Evolutionary conservation across 2,888 invertebrate genomes (phyloP).

Genomic region (Lithophane leautieri): DNA sequence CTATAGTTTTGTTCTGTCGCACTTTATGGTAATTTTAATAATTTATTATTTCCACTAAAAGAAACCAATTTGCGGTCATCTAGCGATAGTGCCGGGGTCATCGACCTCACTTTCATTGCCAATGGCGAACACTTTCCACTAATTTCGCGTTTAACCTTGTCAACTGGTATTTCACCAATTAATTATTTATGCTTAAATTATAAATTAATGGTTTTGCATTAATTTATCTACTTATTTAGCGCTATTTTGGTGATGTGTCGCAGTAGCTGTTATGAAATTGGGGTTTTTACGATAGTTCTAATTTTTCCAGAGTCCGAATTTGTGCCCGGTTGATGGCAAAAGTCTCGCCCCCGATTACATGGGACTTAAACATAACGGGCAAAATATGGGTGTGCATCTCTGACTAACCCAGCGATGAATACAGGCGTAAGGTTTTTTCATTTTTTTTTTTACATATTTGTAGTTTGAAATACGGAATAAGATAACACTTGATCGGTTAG

Average conservation of each 20-base stretch:
- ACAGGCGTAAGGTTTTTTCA: not conserved
- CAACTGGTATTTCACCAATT: constrained; percentile 30
- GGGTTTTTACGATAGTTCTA: constrained; percentile 13
- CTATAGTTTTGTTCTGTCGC: not conserved
- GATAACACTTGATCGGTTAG: not conserved
- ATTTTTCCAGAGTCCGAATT: not conserved
- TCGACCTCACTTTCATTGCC: constrained; percentile 66
- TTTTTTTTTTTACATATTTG: not conserved
- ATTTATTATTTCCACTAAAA: constrained; percentile 37
- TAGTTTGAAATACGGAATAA: not conserved
- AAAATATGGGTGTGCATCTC: not conserved
- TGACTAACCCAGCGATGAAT: not conserved
- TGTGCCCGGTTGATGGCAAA: not conserved
- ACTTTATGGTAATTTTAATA: constrained; percentile 1
- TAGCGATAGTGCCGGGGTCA: constrained; percentile 43
- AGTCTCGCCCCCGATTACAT: not conserved
- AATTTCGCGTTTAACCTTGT: constrained; percentile 48
- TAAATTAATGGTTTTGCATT: constrained; percentile 23
- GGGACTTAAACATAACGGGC: too few species aligned
- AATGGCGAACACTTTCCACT: constrained; percentile 61
- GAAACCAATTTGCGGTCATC: constrained; percentile 48
- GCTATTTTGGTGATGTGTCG: not conserved
- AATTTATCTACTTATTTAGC: constrained; percentile 2
- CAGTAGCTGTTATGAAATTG: constrained; percentile 1
- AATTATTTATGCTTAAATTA: not conserved